Percentiles rank a stretch among this genome's conserved stretches.
These are phyloP conservation scores for Gryllus bimaculatus DNA, from an alignment of 1,140 invertebrate species.

Conservation along the genomic window DNA sequence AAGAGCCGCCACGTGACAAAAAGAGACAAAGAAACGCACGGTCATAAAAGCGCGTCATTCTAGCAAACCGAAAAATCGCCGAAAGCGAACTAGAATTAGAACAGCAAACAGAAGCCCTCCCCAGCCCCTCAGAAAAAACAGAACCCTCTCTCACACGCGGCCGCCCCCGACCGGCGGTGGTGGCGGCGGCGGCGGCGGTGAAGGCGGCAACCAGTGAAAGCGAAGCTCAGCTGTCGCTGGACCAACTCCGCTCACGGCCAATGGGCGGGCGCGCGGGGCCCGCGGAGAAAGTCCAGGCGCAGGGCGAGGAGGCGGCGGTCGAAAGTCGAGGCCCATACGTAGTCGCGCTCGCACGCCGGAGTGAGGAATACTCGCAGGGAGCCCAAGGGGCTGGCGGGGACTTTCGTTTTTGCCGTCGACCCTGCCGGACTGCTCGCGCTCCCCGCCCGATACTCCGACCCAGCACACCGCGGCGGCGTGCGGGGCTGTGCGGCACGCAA, in stretches of 20 bases:
- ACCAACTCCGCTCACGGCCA: neutral
- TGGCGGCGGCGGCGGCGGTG: too few species aligned
- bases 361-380: neutral
- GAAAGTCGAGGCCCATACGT: neutral
- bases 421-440: too few species aligned
- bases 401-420: neutral
- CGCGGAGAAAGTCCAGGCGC: neutral
- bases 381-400: neutral
- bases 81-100: neutral
- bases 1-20: too few species aligned
- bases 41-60: too few species aligned
- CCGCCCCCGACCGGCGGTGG: too few species aligned
- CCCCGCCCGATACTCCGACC: too few species aligned
- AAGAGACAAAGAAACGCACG: too few species aligned
- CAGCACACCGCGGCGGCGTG: too few species aligned
- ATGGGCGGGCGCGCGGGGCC: neutral
- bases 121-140: neutral
- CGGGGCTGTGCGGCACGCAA: too few species aligned
- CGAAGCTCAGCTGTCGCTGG: neutral
- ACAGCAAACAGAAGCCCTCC: neutral
- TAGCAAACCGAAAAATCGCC: neutral
- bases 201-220: neutral
- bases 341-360: neutral
- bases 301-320: neutral
- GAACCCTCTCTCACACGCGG: neutral